These are phyloP conservation scores for Mythimna ferrago DNA, from an alignment of 2,888 invertebrate genomes.

Conservation along the genomic window DNA sequence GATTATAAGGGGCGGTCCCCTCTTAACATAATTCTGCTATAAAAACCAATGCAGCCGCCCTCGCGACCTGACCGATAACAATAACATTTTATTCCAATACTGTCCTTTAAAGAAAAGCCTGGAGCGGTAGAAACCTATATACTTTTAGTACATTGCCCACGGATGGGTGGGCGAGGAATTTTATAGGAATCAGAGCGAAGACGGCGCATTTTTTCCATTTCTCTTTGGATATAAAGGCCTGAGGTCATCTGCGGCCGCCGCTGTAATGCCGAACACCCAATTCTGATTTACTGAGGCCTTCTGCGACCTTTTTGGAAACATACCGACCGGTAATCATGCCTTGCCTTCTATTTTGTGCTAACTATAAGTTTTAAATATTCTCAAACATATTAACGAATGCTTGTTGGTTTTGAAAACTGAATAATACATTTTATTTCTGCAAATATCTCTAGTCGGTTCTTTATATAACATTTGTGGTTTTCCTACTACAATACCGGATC, in stretches of 20 bases:
- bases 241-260: constrained; percentile 56
- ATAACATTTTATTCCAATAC: constrained; percentile 62
- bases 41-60: constrained; percentile 37
- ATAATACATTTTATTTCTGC: not conserved
- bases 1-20: constrained; percentile 14
- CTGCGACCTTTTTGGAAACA: constrained; percentile 51
- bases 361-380: not conserved
- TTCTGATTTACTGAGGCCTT: constrained; percentile 59
- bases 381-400: too few species aligned
- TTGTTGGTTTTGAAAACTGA: not conserved
- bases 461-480: too few species aligned
- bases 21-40: constrained; percentile 49
- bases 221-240: constrained; percentile 50
- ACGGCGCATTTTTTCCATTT: constrained; percentile 53
- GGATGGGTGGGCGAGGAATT: constrained; percentile 47
- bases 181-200: constrained; percentile 59
- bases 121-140: constrained; percentile 21
- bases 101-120: constrained; percentile 38
- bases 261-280: constrained; percentile 51
- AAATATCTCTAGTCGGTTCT: not conserved
- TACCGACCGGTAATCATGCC: not conserved
- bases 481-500: too few species aligned
- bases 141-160: constrained; percentile 40
- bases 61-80: constrained; percentile 49
- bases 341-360: not conserved